These are phyloP conservation scores for Temnothorax longispinosus DNA, from an alignment of 1,140 invertebrate species.

Conservation along the genomic window DNA sequence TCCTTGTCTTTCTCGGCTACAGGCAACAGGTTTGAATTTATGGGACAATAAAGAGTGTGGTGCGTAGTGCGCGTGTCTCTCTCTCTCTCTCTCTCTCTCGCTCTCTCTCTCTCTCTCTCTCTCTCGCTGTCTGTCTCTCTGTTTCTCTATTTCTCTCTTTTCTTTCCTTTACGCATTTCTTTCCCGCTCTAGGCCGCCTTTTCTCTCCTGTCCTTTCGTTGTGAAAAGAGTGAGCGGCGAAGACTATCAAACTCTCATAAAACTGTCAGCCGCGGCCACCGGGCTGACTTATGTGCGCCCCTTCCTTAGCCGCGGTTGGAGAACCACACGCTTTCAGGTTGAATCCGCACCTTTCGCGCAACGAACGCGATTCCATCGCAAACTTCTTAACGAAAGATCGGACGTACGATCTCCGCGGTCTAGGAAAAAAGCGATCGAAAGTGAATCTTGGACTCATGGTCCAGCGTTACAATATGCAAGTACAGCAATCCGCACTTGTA, in stretches of 20 bases:
- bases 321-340: constrained; percentile 22
- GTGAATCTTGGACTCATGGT: constrained; percentile 3
- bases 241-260: constrained; percentile 86
- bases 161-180: constrained; percentile 53
- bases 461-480: constrained; percentile 18
- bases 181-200: constrained; percentile 55
- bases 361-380: constrained; percentile 36
- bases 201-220: constrained; percentile 70
- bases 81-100: constrained; percentile 58
- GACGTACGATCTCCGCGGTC: background rate
- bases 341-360: constrained; percentile 25
- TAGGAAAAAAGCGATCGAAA: constrained; percentile 15
- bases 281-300: constrained; percentile 84
- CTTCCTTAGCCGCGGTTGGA: constrained; percentile 56
- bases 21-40: constrained; percentile 86
- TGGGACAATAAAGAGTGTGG: constrained; percentile 85
- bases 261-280: constrained; percentile 85
- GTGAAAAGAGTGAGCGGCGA: constrained; percentile 67
- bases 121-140: constrained; percentile 42
- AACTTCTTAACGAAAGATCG: constrained; percentile 13
- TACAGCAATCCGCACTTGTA: background rate
- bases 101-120: constrained; percentile 65
- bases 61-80: constrained; percentile 83
- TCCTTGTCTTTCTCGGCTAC: constrained; percentile 72
- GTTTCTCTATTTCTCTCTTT: constrained; percentile 64